phyloP scores from a whole-genome alignment of 2,888 invertebrate species.

The Bombyx huttoni region DNA sequence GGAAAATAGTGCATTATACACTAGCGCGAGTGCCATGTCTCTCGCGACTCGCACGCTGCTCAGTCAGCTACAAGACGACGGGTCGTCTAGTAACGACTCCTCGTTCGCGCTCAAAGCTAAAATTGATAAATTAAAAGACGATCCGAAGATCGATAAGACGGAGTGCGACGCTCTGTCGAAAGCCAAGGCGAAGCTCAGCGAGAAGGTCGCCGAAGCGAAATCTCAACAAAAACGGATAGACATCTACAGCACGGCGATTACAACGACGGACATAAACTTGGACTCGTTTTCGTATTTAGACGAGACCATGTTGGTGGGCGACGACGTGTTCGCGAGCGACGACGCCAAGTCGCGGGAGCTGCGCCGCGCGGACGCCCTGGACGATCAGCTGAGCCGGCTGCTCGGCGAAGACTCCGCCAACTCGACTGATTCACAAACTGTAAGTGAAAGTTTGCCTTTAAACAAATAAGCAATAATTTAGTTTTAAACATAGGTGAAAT shows the following conservation, averaged over 20 bases:
- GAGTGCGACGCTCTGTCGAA: conserved; percentile 55
- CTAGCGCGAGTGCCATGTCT: conserved; percentile 45
- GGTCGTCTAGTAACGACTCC: conserved; percentile 67
- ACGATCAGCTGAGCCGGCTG: conserved; percentile 46
- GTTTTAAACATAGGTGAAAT: conserved; percentile 17
- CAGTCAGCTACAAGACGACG: conserved; percentile 68
- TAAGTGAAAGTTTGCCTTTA: conserved; percentile 53
- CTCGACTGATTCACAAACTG: conserved; percentile 46
- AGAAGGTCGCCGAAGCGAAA: conserved; percentile 54
- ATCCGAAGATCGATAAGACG: conserved; percentile 35
- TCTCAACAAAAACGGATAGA: conserved; percentile 63
- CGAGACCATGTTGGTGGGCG: conserved; percentile 57
- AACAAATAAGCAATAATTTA: conserved; percentile 50
- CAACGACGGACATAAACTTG: conserved; percentile 64
- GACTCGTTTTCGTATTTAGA: conserved; percentile 68
- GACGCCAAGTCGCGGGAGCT: conserved; percentile 30
- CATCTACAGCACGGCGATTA: conserved; percentile 68
- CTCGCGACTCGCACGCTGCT: conserved; percentile 59
- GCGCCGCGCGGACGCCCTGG: conserved; percentile 28
- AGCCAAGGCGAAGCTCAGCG: conserved; percentile 54
- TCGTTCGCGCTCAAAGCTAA: conserved; percentile 56
- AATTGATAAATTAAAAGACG: conserved; percentile 30
- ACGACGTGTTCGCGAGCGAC: conserved; percentile 47
- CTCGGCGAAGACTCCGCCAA: conserved; percentile 44
- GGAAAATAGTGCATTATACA: conserved; percentile 51